Percentiles rank a stretch among this genome's conserved stretches.
Evolutionary conservation across 1,140 invertebrate genomes (phyloP).

Genomic region (Copidosoma floridanum): DNA sequence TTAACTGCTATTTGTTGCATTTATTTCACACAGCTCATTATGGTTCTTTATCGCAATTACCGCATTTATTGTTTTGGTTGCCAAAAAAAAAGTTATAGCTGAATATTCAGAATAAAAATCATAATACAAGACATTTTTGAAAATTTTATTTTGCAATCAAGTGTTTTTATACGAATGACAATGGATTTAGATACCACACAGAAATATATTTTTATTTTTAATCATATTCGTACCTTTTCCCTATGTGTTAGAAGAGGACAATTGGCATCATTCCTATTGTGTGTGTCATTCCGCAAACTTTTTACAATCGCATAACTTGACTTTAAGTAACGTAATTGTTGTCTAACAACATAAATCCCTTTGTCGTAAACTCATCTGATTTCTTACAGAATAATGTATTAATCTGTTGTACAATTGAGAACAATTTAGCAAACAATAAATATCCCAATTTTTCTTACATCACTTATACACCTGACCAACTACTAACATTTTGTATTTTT

Average conservation of each 20-base stretch:
- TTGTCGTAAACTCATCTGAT: no score
- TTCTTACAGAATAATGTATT: constrained; percentile 4
- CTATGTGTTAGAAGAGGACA: no score
- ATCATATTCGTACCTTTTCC: no score
- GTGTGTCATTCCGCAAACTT: constrained; percentile 5
- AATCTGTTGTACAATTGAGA: constrained; percentile 3
- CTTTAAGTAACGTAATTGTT: not conserved
- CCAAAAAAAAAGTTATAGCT: not conserved
- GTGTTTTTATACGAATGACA: constrained; percentile 16
- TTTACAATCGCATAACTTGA: not conserved
- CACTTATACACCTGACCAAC: constrained; percentile 37
- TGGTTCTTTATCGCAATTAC: not conserved
- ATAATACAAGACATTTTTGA: constrained; percentile 23
- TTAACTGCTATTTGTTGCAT: constrained; percentile 4
- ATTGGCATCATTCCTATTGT: constrained; percentile 23
- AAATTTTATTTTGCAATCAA: constrained; percentile 46
- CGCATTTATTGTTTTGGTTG: constrained; percentile 3
- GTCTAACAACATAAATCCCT: not conserved
- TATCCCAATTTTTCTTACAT: constrained; percentile 23
- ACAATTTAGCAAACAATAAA: constrained; percentile 24
- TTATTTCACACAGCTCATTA: constrained; percentile 6
- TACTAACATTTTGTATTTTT: constrained; percentile 36
- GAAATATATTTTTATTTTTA: constrained; percentile 31
- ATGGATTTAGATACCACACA: constrained; percentile 44
- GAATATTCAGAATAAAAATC: constrained; percentile 1